Percentiles rank a stretch among this genome's conserved stretches.
These are phyloP conservation scores for Chironomus tepperi DNA, from an alignment of 1,140 invertebrate species.

Conservation along the genomic window DNA sequence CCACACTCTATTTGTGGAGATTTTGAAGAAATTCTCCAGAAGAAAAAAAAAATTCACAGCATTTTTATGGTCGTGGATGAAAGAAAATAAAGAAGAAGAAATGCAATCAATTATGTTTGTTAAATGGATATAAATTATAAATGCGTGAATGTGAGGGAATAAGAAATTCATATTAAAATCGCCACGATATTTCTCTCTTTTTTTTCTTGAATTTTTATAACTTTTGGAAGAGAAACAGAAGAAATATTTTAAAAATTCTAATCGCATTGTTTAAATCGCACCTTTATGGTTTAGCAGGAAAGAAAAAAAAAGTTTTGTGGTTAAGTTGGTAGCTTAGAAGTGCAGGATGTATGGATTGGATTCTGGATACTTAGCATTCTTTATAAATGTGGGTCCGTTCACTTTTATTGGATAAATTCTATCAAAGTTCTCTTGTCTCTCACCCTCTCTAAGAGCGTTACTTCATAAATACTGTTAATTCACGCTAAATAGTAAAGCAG, in stretches of 20 bases:
- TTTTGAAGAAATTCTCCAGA: too few species aligned
- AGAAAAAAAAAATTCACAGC: too few species aligned
- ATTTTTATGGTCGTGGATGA: neutral
- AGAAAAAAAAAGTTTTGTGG: neutral
- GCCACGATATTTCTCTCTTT: neutral
- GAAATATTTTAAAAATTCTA: neutral
- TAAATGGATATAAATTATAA: conserved; percentile 15
- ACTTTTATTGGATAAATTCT: too few species aligned
- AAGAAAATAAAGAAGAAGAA: neutral
- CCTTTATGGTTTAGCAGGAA: neutral
- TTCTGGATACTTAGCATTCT: too few species aligned
- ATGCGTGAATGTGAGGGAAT: neutral
- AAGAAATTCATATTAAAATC: neutral
- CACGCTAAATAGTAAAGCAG: too few species aligned
- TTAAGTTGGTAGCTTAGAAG: too few species aligned
- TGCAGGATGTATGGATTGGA: too few species aligned
- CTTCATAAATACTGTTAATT: too few species aligned
- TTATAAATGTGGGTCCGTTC: too few species aligned
- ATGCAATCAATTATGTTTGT: conserved; percentile 2
- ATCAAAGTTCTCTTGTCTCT: too few species aligned
- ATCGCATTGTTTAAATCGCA: neutral
- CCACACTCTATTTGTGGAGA: neutral
- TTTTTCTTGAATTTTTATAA: neutral
- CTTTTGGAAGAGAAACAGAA: neutral
- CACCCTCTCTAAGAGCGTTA: too few species aligned